Evolutionary conservation across 2,113 vertebrate species (phyloP).

Genomic region (Benthochromis sp.): DNA sequence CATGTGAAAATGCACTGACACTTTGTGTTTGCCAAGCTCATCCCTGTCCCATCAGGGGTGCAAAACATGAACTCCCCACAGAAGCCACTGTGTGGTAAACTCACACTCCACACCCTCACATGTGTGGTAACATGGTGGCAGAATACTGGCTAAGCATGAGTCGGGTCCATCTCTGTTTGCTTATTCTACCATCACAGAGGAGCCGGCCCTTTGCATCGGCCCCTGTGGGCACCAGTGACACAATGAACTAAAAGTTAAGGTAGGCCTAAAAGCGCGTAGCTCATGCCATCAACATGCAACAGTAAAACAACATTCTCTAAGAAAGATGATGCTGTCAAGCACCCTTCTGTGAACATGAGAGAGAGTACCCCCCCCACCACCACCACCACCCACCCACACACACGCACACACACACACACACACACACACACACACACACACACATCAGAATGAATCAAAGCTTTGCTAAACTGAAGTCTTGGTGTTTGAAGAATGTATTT

Average conservation of each 20-base stretch:
- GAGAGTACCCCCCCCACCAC: accelerated
- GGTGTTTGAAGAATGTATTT: neutral
- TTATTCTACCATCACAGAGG: neutral
- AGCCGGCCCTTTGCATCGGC: neutral
- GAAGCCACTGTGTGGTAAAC: neutral
- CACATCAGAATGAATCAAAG: neutral
- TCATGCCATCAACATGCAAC: neutral
- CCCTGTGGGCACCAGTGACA: neutral
- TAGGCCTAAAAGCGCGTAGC: accelerated
- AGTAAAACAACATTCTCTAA: neutral
- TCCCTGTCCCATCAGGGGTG: neutral
- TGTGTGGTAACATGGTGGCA: neutral
- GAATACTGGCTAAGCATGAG: neutral
- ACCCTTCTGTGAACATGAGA: neutral
- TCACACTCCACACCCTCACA: neutral
- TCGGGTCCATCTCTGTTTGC: neutral
- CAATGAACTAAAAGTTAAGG: neutral
- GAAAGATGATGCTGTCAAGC: neutral
- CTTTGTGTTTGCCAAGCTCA: neutral
- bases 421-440: neutral
- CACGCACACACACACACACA: neutral
- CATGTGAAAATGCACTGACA: neutral
- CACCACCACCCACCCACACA: accelerated
- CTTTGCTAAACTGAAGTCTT: neutral
- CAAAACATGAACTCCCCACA: neutral